Conservation (phyloP, 2,113 vertebrate species). For the Passer domesticus region DNA sequence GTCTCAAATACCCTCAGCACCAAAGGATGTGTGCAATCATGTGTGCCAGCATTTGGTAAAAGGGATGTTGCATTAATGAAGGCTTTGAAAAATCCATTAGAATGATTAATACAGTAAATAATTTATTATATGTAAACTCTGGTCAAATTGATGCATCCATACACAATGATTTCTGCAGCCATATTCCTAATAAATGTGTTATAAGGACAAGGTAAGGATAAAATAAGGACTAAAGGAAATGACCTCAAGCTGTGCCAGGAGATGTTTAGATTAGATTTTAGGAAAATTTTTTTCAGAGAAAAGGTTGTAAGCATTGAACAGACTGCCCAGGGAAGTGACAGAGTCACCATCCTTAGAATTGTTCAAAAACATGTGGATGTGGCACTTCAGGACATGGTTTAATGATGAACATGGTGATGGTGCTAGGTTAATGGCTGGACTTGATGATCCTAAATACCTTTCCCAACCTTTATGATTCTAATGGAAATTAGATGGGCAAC, state of each 20-base stretch:
- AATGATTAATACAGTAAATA: constrained; percentile 22
- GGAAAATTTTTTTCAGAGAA: background rate
- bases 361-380: background rate
- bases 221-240: background rate
- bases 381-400: background rate
- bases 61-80: background rate
- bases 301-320: background rate
- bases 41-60: background rate
- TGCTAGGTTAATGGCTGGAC: background rate
- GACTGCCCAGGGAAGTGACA: background rate
- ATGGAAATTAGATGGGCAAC: background rate
- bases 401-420: background rate
- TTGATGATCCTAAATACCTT: background rate
- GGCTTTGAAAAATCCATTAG: constrained; percentile 4
- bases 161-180: background rate
- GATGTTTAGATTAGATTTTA: background rate
- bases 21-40: background rate
- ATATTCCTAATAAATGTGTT: background rate
- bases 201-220: background rate
- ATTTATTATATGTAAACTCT: background rate
- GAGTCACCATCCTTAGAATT: background rate
- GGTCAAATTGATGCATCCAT: background rate
- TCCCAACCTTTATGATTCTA: background rate
- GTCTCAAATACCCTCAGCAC: background rate
- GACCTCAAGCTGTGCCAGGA: background rate